Evolutionary conservation across 2,797 vertebrate genomes (phyloP), one percentile per base, ranked within the genome.

Genomic region (Peromyscus attwateri): DNA sequence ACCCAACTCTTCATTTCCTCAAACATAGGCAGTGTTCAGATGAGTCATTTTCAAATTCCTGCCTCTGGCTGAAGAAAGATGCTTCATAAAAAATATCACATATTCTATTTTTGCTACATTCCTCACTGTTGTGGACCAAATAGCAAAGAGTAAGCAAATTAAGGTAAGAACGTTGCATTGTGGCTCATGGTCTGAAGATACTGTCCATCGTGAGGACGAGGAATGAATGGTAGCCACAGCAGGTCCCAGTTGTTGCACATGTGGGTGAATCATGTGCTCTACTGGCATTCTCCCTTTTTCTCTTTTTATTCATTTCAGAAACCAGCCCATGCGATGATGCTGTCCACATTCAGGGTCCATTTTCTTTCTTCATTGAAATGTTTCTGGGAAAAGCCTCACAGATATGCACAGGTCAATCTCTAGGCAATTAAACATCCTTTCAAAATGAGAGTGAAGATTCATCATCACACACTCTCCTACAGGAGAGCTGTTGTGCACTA

Each of bases 161-260:
- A 57, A 73, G 46, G 27, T 14, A 89, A 43, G 17, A 71, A 87
- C 2, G 8, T 73, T 37, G 46, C 7, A 17, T 14, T 27, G 0
- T 40, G 23, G 23, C 13, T 71, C 49, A 29, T 11, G 49, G 37
- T 43, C 34, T 13, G 12, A 8, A 16, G 55, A 7, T 34, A 4
- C 31, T 34, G 12, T n/a, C 4, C 7, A 2, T n/a, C 3, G 0
- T 60, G 52, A 11, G 2, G 6, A 71, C 0, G 0, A 40, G 17
- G 27, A 62, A 60, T 43, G 17, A 6, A 4, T 62, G 29, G 11
- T 73, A 34, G 29, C 17, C 49, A 75, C 52, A 34, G 29, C 37
- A 89, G 37, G n/a, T 16, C 29, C 21, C 27, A 62, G 55, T 7
- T 14, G 0, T 34, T 31, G 6, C 19, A 62, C 37, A 16, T 43